Percentiles rank a stretch among this genome's conserved stretches.
Evolutionary conservation across 2,113 vertebrate genomes (phyloP).

Genomic region (Rhabdornis inornatus): DNA sequence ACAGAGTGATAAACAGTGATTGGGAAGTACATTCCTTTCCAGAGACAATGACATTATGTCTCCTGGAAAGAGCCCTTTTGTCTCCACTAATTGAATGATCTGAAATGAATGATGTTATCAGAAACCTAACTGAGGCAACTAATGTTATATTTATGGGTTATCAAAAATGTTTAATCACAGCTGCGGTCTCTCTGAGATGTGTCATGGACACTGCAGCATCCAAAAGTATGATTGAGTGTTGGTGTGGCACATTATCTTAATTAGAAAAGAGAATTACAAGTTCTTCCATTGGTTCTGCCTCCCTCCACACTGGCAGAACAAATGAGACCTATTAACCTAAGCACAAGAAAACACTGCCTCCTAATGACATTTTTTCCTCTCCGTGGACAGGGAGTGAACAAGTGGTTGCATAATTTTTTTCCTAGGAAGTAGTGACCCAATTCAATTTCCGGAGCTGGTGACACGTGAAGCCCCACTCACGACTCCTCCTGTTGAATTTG

Average conservation of each 20-base stretch:
- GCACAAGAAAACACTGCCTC: not conserved
- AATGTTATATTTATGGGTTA: conserved; percentile 62
- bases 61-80: conserved; percentile 55
- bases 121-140: conserved; percentile 50
- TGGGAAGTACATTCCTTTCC: conserved; percentile 60
- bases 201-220: not conserved
- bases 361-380: not conserved
- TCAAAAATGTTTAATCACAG: conserved; percentile 56
- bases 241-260: not conserved
- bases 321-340: conserved; percentile 35
- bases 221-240: conserved; percentile 11
- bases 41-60: conserved; percentile 65
- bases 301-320: not conserved
- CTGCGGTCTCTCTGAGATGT: not conserved
- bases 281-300: conserved; percentile 18
- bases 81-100: conserved; percentile 71
- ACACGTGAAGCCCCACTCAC: fast-evolving
- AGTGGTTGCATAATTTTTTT: not conserved
- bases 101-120: conserved; percentile 63
- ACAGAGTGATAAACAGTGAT: conserved; percentile 77
- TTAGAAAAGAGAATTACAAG: conserved; percentile 29
- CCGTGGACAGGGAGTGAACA: fast-evolving
- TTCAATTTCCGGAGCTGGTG: fast-evolving
- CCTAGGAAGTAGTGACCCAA: not conserved
- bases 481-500: not conserved